These are phyloP conservation scores for Nebria brevicollis DNA, from an alignment of 2,888 invertebrate species.

Conservation along the genomic window DNA sequence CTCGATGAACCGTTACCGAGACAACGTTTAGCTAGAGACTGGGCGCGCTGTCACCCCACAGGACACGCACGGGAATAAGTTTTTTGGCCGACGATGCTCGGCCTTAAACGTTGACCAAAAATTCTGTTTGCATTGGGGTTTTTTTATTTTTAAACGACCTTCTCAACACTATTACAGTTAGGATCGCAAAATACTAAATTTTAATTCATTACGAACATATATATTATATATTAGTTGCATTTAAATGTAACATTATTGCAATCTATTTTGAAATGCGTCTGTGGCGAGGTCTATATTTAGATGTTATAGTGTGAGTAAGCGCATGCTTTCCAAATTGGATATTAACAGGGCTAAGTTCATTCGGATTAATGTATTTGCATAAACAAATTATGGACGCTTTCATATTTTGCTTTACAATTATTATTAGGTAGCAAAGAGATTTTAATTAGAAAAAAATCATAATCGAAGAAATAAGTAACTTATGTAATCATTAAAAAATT, in stretches of 20 bases:
- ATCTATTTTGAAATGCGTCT: background rate
- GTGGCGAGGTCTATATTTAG: background rate
- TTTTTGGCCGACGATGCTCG: background rate
- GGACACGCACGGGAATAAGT: background rate
- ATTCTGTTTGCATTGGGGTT: background rate
- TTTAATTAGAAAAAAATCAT: no score
- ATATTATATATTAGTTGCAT: background rate
- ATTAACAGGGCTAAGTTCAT: constrained; percentile 1
- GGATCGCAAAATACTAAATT: background rate
- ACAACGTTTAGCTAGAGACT: constrained; percentile 3
- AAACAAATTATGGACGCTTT: background rate
- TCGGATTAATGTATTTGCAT: background rate
- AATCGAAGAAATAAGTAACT: no score
- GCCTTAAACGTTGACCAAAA: constrained; percentile 3
- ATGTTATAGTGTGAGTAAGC: background rate
- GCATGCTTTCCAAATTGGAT: background rate
- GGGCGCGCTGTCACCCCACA: background rate
- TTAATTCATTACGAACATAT: background rate
- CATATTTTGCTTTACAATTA: no score
- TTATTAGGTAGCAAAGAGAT: no score
- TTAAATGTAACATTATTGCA: background rate
- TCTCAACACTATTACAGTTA: constrained; percentile 17
- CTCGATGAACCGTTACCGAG: background rate
- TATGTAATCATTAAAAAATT: no score
- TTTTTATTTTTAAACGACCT: constrained; percentile 27